These are phyloP conservation scores for Tiliqua scincoides DNA, from an alignment of 2,113 vertebrate species.

Conservation along the genomic window DNA sequence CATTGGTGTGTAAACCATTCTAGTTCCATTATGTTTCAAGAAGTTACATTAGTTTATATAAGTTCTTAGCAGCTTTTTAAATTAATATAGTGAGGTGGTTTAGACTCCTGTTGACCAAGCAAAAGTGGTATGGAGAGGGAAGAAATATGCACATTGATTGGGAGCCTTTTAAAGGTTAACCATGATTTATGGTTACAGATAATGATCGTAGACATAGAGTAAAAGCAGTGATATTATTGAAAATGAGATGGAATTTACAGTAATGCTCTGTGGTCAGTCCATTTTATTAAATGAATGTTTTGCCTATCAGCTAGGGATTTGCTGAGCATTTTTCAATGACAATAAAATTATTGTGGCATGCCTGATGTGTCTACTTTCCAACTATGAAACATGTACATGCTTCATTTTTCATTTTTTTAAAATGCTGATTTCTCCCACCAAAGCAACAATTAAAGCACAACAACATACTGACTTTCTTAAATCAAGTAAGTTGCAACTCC, in stretches of 20 bases:
- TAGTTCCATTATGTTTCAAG: neutral
- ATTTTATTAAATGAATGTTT: slow-evolving; percentile 26
- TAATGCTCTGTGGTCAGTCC: slow-evolving; percentile 10
- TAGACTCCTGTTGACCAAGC: neutral
- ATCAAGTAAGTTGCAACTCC: slow-evolving; percentile 19
- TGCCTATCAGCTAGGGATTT: neutral
- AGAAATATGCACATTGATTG: neutral
- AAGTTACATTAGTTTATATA: neutral
- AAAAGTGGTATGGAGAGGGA: neutral
- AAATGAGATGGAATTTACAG: slow-evolving; percentile 17
- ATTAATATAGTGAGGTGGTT: neutral
- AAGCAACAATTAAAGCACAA: slow-evolving; percentile 27
- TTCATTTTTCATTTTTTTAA: neutral
- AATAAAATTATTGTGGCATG: slow-evolving; percentile 34
- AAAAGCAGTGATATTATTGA: slow-evolving; percentile 11
- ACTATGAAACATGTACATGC: neutral
- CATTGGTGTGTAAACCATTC: neutral
- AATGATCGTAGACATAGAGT: slow-evolving; percentile 9
- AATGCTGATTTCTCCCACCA: neutral
- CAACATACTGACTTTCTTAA: neutral
- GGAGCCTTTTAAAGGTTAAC: neutral
- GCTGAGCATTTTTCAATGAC: slow-evolving; percentile 1
- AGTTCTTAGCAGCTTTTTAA: neutral
- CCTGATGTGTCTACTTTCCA: neutral
- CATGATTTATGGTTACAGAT: neutral